Base-by-base conservation (phyloP, 2,888 invertebrate species). In the Zaprionus lineosus region DNA sequence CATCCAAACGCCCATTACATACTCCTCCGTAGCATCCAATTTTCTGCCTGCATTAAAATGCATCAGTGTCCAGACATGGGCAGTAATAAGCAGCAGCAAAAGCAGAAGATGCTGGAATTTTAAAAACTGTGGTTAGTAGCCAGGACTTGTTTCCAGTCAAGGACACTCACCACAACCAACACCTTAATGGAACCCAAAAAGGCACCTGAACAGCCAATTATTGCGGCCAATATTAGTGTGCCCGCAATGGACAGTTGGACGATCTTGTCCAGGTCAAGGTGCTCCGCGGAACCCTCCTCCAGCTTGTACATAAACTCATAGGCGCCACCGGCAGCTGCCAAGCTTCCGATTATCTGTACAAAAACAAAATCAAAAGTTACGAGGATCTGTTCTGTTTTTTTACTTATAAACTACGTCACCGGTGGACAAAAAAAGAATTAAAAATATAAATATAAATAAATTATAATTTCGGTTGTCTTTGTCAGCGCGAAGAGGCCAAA, bases 101-200 rank as follows among this genome's bases (percentile, higher is more conserved):
- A 87, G 40, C 2, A 64, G 33, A 39, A 86, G 40, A 40, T 85
- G 85, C 87, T 88, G 29, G 3, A 24, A 34, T n/a, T n/a, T n/a
- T n/a, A n/a, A n/a, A n/a, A n/a, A n/a, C n/a, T n/a, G n/a, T n/a
- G n/a, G n/a, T n/a, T n/a, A n/a, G n/a, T n/a, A n/a, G n/a, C n/a
- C n/a, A n/a, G n/a, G n/a, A n/a, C n/a, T n/a, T n/a, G n/a, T 6
- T 26, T 9, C 3, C 2, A 5, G 2, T 8, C n/a, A 1, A 15
- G 33, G 9, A 15, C 14, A 28, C 85, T 66, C 41, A 87, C 87
- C 67, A 78, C 50, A 8, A 74, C 64, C 34, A 88, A 59, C 8
- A 86, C 75, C 48, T 82, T 86, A 14, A 87, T 83, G 14, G 87
- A 87, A 11, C 87, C 86, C 39, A 85, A 52, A n/a, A 81, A 76